Base-by-base conservation (phyloP, 2,888 invertebrate genomes). In the Empis stercorea region DNA sequence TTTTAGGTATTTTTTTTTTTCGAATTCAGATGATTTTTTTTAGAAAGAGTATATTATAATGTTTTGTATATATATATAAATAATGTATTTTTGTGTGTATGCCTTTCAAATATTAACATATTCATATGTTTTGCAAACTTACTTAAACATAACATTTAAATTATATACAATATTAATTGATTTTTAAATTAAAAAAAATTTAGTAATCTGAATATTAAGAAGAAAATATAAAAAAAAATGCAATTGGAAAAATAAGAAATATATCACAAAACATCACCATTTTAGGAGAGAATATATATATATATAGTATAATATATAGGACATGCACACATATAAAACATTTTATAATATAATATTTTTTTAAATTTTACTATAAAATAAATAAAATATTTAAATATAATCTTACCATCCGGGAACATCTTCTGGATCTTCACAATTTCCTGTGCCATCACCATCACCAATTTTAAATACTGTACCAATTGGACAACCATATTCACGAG, bases 401-500 rank as follows among this genome's bases (percentile, higher is more conserved):
- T 77, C 87, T 85, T 71, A 89, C 91, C 92, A 93, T 79, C 92
- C 93, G 71, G 86, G 87, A 75, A 93, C 93, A 69, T 91, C 89
- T 74, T 91, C 91, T 56, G 93, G 93, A 66, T 92, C 92, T 72
- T 89, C 87, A 71, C 93, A 94, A 76, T 88, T 88, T 57, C 92
- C 91, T 58, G 85, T 83, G 61, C 89, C 92, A 59, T 92, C 91
- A 61, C 82, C 73, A 63, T 87, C 87, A 51, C 91, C 91, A 71
- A 92, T 91, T 71, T 91, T 89, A 83, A 92, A 94, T 45, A 93
- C 93, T 48, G 92, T 92, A 48, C 93, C 93, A 65, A 94, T 88
- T 62, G 92, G 92, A 75, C 93, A 94, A 55, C 93, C 93, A 71
- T 93, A 93, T 71, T 93, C 92, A 57, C 93, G 80, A 54, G 93